Evolutionary conservation across 2,888 invertebrate genomes (phyloP), one percentile per base, ranked within the genome.

Genomic region (Melieria omissa): DNA sequence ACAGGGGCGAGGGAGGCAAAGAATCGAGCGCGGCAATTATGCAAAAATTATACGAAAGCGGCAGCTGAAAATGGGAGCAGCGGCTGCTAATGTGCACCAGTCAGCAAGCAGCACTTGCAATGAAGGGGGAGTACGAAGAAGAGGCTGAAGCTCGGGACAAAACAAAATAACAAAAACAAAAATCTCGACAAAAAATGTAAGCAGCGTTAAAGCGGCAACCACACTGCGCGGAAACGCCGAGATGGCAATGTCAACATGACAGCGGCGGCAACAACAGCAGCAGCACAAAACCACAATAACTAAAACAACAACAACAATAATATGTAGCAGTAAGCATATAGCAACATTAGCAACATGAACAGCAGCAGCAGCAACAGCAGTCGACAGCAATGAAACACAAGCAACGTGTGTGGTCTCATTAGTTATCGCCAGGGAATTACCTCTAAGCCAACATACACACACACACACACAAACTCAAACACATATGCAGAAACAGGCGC

Each of bases 151-250:
- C 29, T 29, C 29, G 29, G 29, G 29, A 29, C 29, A 29, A 29
- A 29, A 29, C 29, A 29, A 29, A 29, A 29, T 29, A 29, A 29
- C 29, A 29, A 29, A 29, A 29, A 29, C 29, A 29, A 29, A 29
- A 29, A 29, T 3, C 29, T 29, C 29, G 2, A 29, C 29, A 29
- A 29, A 29, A 29, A 29, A 29, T 29, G 29, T 29, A 29, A 29
- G 29, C 29, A 29, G 29, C 29, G 2, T 29, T 29, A 29, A 29
- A 2, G 29, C 29, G 29, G 29, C 29, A 29, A 29, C 29, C 29
- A 29, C 29, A 29, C 29, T 86, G 84, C 84, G 85, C 84, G 85
- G 84, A 84, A 85, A 85, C 86, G 86, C 86, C 84, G 76, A 80
- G 79, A 80, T 79, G 79, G 78, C 76, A 75, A 74, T 77, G 80